Evolutionary conservation across 2,113 vertebrate species (phyloP), one percentile per base, ranked within the genome.

Genomic region (Perca flavescens): DNA sequence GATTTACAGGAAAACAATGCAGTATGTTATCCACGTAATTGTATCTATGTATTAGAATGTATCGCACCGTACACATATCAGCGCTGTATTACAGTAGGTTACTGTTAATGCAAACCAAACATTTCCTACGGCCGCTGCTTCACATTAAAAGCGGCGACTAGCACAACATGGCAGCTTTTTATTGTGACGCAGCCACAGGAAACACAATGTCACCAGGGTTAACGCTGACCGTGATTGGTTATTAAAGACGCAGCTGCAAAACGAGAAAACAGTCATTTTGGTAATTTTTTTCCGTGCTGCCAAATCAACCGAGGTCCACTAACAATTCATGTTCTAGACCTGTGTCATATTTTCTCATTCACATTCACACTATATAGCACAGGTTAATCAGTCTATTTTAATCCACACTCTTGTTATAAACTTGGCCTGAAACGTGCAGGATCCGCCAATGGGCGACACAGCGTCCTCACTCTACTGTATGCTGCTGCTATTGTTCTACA

Each of bases 401-500:
- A 72, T 68, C 54, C 50, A 22, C 69, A 56, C 28, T 15, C n/a
- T 25, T 53, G 52, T 46, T 1, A 47, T 53, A 77, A 84, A 79
- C 61, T 60, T 57, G 72, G 47, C 40, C 5, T 73, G 56, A 83
- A 82, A 84, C 12, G 14, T 79, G 75, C 63, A 50, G 54, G 46
- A 77, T 80, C 74, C 62, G 63, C 54, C 40, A 50, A 53, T 14
- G 71, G 54, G 77, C 34, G 25, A 58, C 68, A 11, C 47, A 1
- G 68, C 21, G 7, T 67, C 74, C 60, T 85, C 56, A 62, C 78
- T 74, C 79, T 57, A 57, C 64, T 74, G 56, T 78, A 78, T 53
- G 52, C 53, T 19, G 57, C 85, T 61, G 74, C 84, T 72, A 80
- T 88, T 93, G 88, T 89, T 90, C 90, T 79, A 90, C 88, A 90